Evolutionary conservation across 2,113 vertebrate genomes (phyloP).

Genomic region (Etheostoma cragini): DNA sequence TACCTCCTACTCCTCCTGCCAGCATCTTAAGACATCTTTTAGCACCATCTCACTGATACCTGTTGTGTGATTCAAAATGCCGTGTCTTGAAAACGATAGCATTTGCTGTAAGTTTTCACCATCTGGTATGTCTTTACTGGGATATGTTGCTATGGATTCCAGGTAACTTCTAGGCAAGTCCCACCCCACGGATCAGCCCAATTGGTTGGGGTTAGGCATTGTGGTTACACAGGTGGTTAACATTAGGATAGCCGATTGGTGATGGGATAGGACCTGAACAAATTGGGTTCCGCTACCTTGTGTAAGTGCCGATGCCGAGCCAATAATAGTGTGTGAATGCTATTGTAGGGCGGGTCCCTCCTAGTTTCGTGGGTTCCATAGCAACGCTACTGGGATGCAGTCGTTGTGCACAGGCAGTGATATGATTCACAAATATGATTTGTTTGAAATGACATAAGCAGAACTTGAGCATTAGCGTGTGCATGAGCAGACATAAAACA

Average conservation of each 20-base stretch:
- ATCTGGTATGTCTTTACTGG: background rate
- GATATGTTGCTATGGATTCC: no score
- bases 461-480: slow-evolving; percentile 5
- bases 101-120: background rate
- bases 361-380: no score
- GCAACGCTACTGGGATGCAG: background rate
- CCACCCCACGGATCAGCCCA: no score
- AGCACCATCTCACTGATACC: background rate
- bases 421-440: slow-evolving; percentile 10
- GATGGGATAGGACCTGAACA: no score
- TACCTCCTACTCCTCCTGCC: background rate
- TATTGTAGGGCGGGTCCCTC: no score
- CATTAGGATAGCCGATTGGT: no score
- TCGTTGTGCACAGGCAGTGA: slow-evolving; percentile 10
- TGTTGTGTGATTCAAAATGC: slow-evolving; percentile 7
- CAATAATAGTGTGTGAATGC: no score
- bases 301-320: no score
- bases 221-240: no score
- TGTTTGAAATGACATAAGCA: background rate
- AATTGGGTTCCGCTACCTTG: no score
- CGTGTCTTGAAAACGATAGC: background rate
- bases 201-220: no score
- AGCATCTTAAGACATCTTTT: slow-evolving; percentile 7
- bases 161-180: no score
- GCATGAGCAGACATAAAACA: slow-evolving; percentile 16